A percentile compares a stretch with the other conserved stretches of the same genome.
Evolutionary conservation across 2,888 invertebrate species (phyloP).

Genomic region (Metopia argyrocephala): DNA sequence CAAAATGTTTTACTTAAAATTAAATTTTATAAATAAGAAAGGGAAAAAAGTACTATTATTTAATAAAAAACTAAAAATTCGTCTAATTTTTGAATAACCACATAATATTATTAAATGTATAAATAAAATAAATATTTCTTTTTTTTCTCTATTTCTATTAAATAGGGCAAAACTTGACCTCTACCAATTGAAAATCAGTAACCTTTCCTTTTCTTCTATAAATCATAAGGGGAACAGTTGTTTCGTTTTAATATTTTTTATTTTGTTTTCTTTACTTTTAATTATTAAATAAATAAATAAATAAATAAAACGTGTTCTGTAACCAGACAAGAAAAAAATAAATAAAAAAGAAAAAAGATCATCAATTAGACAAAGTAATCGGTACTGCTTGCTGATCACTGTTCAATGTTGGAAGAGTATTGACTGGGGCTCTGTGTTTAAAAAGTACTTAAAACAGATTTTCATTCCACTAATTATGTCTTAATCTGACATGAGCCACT

Average conservation of each 20-base stretch:
- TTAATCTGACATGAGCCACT: constrained; percentile 69
- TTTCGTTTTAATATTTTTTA: constrained; percentile 48
- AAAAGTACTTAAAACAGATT: constrained; percentile 65
- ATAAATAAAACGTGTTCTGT: constrained; percentile 39
- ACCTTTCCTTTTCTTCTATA: constrained; percentile 63
- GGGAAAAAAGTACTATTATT: too few species aligned
- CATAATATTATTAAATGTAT: constrained; percentile 16
- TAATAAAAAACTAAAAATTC: too few species aligned
- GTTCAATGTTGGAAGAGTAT: constrained; percentile 43
- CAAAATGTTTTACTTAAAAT: too few species aligned
- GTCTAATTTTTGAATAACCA: constrained; percentile 3
- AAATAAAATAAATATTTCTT: constrained; percentile 27
- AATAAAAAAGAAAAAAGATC: constrained; percentile 3
- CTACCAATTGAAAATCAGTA: constrained; percentile 67
- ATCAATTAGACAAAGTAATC: constrained; percentile 16
- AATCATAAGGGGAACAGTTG: constrained; percentile 42
- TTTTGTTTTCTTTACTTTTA: too few species aligned
- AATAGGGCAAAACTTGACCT: constrained; percentile 73
- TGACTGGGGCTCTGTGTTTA: constrained; percentile 45
- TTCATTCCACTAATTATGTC: constrained; percentile 65
- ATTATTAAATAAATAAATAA: too few species aligned
- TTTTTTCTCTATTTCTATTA: constrained; percentile 38
- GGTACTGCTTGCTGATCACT: constrained; percentile 24
- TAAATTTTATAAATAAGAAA: too few species aligned
- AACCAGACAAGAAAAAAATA: not conserved